Conservation (phyloP, 2,113 vertebrate genomes). For the Tyrannus savana region DNA sequence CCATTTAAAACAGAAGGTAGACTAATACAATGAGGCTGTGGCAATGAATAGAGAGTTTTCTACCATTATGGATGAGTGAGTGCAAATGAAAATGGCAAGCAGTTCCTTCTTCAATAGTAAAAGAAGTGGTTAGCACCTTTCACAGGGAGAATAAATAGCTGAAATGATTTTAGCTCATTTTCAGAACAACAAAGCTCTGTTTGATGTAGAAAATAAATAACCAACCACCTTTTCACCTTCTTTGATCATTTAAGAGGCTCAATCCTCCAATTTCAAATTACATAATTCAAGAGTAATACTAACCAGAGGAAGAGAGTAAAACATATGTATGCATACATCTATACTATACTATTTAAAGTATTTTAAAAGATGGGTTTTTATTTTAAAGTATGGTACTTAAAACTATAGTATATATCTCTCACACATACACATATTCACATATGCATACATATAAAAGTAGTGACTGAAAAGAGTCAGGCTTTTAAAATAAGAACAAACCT, state of each 20-base stretch:
- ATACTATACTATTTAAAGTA: not conserved
- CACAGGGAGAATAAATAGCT: not conserved
- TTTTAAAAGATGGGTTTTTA: not conserved
- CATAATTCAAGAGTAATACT: not conserved
- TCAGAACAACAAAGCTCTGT: not conserved
- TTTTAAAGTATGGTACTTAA: not conserved
- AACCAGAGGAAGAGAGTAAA: not conserved
- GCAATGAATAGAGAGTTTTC: not conserved
- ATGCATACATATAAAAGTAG: not conserved
- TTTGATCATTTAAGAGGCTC: conserved; percentile 2
- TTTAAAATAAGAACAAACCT: not conserved
- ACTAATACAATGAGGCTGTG: not conserved
- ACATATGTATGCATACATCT: not conserved
- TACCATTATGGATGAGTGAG: not conserved
- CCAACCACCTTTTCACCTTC: not conserved
- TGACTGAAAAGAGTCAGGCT: not conserved
- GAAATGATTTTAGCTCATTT: not conserved
- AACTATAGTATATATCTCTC: not conserved
- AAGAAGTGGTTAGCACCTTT: conserved; percentile 5
- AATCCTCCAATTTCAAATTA: not conserved
- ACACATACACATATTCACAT: not conserved
- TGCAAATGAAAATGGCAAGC: conserved; percentile 2
- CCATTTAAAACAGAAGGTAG: not conserved
- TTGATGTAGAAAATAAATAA: not conserved
- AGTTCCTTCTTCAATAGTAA: not conserved